Conservation (phyloP, 92 coral and sea anemone genomes). For the Zoanthus sociatus region DNA sequence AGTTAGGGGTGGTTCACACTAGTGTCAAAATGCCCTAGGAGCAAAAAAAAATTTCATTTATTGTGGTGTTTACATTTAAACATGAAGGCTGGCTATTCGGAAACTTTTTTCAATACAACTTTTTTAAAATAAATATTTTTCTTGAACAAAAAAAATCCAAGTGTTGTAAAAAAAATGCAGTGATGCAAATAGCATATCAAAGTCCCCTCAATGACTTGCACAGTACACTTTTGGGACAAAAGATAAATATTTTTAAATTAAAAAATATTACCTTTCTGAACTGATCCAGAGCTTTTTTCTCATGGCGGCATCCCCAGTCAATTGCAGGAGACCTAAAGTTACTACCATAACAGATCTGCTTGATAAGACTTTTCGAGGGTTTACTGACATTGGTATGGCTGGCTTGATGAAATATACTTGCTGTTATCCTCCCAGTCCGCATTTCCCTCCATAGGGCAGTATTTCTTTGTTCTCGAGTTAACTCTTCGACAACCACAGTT, state of each 20-base stretch:
- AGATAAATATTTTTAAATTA: conserved; percentile 11
- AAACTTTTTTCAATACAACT: background rate
- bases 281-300: conserved; percentile 13
- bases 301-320: conserved; percentile 19
- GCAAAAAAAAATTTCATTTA: background rate
- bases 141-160: conserved; percentile 3
- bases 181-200: conserved; percentile 6
- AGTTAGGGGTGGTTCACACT: conserved; percentile 9
- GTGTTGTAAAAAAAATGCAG: conserved; percentile 6
- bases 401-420: conserved; percentile 50
- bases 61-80: background rate
- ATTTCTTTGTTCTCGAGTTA: conserved; percentile 8
- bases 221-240: background rate
- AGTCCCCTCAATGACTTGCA: conserved; percentile 2
- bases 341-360: conserved; percentile 20
- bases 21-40: conserved; percentile 1
- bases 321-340: conserved; percentile 18
- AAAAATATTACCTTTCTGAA: conserved; percentile 14
- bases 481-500: background rate
- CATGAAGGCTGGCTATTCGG: conserved; percentile 6
- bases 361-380: conserved; percentile 54
- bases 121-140: background rate
- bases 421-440: conserved; percentile 56
- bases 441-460: conserved; percentile 19
- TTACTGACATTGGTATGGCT: conserved; percentile 42